These are phyloP conservation scores for Nycticorax nycticorax DNA, from an alignment of 2,113 vertebrate species.

Conservation along the genomic window DNA sequence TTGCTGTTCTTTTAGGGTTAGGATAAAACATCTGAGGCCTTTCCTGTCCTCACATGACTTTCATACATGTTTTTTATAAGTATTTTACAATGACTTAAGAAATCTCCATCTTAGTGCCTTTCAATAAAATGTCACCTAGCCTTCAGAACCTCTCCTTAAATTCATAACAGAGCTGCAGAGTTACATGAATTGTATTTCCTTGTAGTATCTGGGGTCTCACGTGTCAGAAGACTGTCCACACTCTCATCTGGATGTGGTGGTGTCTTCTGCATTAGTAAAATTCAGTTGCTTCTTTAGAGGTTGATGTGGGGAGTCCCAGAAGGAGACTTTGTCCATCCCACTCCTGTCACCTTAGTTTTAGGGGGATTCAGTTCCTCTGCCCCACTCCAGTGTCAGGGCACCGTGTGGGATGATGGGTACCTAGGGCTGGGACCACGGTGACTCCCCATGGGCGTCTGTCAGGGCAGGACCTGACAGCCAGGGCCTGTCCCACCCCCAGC, in stretches of 20 bases:
- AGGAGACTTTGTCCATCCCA: neutral
- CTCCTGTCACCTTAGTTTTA: neutral
- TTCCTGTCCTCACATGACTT: neutral
- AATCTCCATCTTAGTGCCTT: neutral
- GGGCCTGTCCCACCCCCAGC: no score
- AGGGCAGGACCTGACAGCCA: neutral
- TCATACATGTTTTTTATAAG: neutral
- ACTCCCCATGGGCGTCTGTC: neutral
- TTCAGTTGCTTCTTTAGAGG: neutral
- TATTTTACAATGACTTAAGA: neutral
- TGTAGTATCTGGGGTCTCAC: neutral
- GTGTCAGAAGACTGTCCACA: neutral
- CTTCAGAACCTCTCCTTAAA: neutral
- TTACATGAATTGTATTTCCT: neutral
- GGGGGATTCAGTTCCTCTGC: neutral
- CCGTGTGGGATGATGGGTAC: accelerated
- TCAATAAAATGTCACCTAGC: neutral
- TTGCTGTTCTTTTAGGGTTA: neutral
- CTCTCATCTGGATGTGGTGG: neutral
- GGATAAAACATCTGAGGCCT: neutral
- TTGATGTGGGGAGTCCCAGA: neutral
- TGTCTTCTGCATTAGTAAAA: neutral
- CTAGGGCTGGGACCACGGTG: accelerated
- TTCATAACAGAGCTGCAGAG: neutral
- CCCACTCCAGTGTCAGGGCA: neutral